Percentiles rank a stretch among this genome's conserved stretches.
phyloP scores from a whole-genome alignment of 2,888 invertebrate genomes.

The Habrosyne pyritoides region DNA sequence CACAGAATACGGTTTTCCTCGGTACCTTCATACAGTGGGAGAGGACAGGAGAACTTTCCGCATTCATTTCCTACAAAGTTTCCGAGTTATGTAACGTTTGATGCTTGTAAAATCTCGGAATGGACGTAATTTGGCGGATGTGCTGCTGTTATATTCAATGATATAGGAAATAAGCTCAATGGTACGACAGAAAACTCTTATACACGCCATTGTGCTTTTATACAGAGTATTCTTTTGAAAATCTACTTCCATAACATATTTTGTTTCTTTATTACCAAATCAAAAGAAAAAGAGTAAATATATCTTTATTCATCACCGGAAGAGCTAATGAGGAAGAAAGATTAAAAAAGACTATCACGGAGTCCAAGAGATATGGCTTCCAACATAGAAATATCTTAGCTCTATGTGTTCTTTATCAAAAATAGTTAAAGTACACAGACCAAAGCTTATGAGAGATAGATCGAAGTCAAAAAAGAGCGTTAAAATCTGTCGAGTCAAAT shows the following conservation, averaged over 20 bases:
- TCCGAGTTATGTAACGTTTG: background rate
- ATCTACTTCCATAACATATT: background rate
- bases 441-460: too few relatives aligned
- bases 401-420: too few relatives aligned
- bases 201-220: background rate
- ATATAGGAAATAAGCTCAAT: background rate
- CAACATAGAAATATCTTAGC: too few relatives aligned
- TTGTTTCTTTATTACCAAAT: background rate
- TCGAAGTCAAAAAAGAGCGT: too few relatives aligned
- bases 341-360: too few relatives aligned
- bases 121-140: slow-evolving; percentile 23
- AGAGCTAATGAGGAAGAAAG: too few relatives aligned
- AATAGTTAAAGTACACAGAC: too few relatives aligned
- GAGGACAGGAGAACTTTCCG: slow-evolving; percentile 34
- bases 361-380: too few relatives aligned
- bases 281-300: too few relatives aligned
- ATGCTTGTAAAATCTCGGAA: slow-evolving; percentile 20
- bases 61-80: slow-evolving; percentile 34
- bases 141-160: background rate
- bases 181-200: background rate
- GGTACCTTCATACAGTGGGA: slow-evolving; percentile 15
- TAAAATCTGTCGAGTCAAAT: too few relatives aligned
- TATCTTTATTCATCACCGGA: too few relatives aligned
- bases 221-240: background rate
- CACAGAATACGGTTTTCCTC: slow-evolving; percentile 20